A percentile compares a stretch with the other conserved stretches of the same genome.
These are phyloP conservation scores for Neosalanx taihuensis DNA, from an alignment of 2,797 vertebrate species.

Conservation along the genomic window DNA sequence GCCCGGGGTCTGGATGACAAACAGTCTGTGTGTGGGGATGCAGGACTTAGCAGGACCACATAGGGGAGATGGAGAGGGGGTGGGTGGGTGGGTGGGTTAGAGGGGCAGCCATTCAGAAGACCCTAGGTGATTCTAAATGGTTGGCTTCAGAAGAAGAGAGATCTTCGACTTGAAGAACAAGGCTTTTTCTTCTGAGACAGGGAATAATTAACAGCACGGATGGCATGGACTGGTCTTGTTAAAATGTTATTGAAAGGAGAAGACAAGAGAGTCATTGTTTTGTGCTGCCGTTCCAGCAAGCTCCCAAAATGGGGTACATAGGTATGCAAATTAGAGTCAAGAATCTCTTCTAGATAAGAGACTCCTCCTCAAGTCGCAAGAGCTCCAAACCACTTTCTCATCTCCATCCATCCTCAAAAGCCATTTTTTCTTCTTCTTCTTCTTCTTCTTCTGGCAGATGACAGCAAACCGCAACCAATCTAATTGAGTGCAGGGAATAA, in stretches of 20 bases:
- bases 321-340: background rate
- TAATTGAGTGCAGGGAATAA: conserved; percentile 56
- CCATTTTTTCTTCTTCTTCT: background rate
- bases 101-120: background rate
- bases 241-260: background rate
- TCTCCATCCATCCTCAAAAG: conserved; percentile 23
- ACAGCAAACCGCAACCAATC: conserved; percentile 50
- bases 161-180: background rate
- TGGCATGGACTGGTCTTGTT: background rate
- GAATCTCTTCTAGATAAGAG: background rate
- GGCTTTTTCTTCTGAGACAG: background rate
- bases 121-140: background rate
- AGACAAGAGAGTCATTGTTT: background rate
- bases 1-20: background rate
- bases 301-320: background rate
- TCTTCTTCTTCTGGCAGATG: conserved; percentile 37
- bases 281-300: background rate
- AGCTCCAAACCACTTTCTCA: conserved; percentile 39
- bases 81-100: background rate
- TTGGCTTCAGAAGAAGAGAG: background rate
- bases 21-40: conserved; percentile 11
- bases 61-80: background rate
- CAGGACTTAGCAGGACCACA: background rate
- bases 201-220: background rate
- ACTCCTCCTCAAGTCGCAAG: conserved; percentile 37